Evolutionary conservation across 2,797 vertebrate genomes (phyloP).

Genomic region (Takifugu rubripes): DNA sequence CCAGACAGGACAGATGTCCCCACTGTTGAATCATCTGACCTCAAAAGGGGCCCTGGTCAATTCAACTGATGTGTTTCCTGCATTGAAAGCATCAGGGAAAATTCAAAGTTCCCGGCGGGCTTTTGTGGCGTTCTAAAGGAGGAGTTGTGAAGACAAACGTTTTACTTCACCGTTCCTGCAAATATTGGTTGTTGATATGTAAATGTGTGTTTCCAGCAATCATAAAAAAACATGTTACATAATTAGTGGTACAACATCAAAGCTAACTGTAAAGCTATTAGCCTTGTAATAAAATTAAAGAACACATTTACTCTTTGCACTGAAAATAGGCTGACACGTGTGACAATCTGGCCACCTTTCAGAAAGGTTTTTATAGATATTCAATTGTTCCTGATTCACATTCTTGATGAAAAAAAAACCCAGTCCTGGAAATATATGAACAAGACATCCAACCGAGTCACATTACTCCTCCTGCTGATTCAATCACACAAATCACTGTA

Average conservation of each 20-base stretch:
- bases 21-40: slow-evolving; percentile 48
- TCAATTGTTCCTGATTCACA: slow-evolving; percentile 6
- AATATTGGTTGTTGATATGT: slow-evolving; percentile 41
- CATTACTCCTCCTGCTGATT: slow-evolving; percentile 67
- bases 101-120: slow-evolving; percentile 36
- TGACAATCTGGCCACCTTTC: slow-evolving; percentile 7
- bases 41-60: slow-evolving; percentile 32
- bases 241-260: slow-evolving; percentile 1
- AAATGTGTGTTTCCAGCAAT: slow-evolving; percentile 20
- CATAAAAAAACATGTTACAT: slow-evolving; percentile 15
- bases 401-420: slow-evolving; percentile 30
- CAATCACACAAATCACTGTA: slow-evolving; percentile 56
- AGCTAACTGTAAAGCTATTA: slow-evolving; percentile 3
- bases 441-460: slow-evolving; percentile 49
- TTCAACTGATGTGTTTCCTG: slow-evolving; percentile 32
- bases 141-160: slow-evolving; percentile 21
- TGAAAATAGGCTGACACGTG: background rate
- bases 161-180: slow-evolving; percentile 36
- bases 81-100: slow-evolving; percentile 38
- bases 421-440: slow-evolving; percentile 42
- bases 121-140: slow-evolving; percentile 36
- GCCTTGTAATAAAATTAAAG: background rate
- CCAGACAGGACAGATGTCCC: slow-evolving; percentile 56
- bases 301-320: background rate
- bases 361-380: slow-evolving; percentile 15